Percentiles rank a stretch among this genome's conserved stretches.
Evolutionary conservation across 2,113 vertebrate species (phyloP).

Genomic region (Malurus elegans): DNA sequence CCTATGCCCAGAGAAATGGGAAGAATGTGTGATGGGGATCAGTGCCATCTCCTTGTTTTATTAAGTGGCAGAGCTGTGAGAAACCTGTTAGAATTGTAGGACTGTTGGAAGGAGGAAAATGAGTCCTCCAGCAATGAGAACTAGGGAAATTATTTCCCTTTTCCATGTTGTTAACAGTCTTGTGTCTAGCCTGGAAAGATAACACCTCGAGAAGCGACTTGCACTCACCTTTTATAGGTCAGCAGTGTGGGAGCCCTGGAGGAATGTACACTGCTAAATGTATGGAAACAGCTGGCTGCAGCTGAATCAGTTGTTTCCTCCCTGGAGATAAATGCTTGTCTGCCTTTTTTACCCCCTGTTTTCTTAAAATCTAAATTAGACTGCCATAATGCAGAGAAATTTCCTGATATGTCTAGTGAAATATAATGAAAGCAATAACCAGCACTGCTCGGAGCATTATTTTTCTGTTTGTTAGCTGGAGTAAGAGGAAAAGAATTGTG

Average conservation of each 20-base stretch:
- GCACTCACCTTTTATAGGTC: constrained; percentile 34
- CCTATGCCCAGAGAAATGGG: constrained; percentile 8
- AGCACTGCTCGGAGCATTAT: background rate
- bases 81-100: background rate
- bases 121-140: background rate
- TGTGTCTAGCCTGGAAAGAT: background rate
- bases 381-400: background rate
- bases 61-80: background rate
- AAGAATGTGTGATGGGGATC: background rate
- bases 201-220: background rate
- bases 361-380: constrained; percentile 18
- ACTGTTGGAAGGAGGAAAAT: background rate
- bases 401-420: background rate
- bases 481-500: background rate
- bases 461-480: background rate
- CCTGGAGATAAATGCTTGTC: constrained; percentile 32
- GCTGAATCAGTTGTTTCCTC: constrained; percentile 51
- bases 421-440: background rate
- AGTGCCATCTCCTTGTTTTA: background rate
- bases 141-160: background rate
- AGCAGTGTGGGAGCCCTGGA: background rate
- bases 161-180: background rate
- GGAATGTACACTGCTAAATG: constrained; percentile 49
- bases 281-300: constrained; percentile 49
- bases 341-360: background rate